Evolutionary conservation across 2,113 vertebrate species (phyloP).

Genomic region (Camelus dromedarius): DNA sequence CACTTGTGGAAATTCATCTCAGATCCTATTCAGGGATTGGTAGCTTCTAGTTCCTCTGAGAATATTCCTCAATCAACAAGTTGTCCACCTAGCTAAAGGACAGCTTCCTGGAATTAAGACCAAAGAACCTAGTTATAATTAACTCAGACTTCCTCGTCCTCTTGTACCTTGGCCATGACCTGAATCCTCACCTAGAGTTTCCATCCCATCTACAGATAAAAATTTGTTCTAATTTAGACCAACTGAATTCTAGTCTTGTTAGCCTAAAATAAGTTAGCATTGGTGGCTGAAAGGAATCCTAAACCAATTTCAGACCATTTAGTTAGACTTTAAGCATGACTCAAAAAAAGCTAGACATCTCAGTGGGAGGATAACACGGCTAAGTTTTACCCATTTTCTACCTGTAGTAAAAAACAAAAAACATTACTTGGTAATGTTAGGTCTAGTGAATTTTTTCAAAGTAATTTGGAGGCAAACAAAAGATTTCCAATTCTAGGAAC

Average conservation of each 20-base stretch:
- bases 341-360: slow-evolving; percentile 36
- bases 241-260: not conserved
- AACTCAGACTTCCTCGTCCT: slow-evolving; percentile 75
- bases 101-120: slow-evolving; percentile 60
- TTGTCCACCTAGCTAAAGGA: slow-evolving; percentile 25
- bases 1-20: slow-evolving; percentile 43
- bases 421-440: slow-evolving; percentile 40
- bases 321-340: slow-evolving; percentile 38
- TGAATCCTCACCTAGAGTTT: slow-evolving; percentile 47
- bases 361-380: not conserved
- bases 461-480: slow-evolving; percentile 45
- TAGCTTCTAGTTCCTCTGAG: slow-evolving; percentile 41
- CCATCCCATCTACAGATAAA: not conserved
- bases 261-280: slow-evolving; percentile 28
- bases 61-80: slow-evolving; percentile 44
- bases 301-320: slow-evolving; percentile 58
- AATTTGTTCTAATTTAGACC: slow-evolving; percentile 50
- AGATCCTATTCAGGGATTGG: slow-evolving; percentile 32
- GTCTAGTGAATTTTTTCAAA: slow-evolving; percentile 51
- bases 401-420: not conserved
- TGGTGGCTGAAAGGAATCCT: slow-evolving; percentile 51
- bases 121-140: slow-evolving; percentile 62
- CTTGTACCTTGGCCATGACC: slow-evolving; percentile 48
- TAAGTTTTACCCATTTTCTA: slow-evolving; percentile 25
- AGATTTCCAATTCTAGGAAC: slow-evolving; percentile 41